A percentile compares a stretch with the other conserved stretches of the same genome.
phyloP scores from a whole-genome alignment of 2,797 vertebrate species.

The Pantherophis alleghaniensis region DNA sequence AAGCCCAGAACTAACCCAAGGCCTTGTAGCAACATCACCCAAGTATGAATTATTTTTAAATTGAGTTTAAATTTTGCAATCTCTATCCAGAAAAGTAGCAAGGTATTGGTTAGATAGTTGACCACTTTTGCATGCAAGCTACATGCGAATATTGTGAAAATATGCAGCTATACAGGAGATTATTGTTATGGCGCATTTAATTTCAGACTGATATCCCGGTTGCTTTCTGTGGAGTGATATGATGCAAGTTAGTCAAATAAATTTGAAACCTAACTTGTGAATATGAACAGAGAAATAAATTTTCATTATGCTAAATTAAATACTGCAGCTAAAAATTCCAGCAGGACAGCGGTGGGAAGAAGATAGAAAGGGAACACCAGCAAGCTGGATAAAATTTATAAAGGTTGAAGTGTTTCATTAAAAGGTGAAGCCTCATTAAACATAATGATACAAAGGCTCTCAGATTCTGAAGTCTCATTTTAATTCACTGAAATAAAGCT shows the following conservation, averaged over 20 bases:
- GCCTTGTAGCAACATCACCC: background rate
- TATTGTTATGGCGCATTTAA: background rate
- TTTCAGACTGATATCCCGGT: background rate
- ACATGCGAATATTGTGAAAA: background rate
- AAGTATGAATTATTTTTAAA: background rate
- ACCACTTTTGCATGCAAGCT: background rate
- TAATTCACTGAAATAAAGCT: slow-evolving; percentile 1
- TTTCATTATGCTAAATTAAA: background rate
- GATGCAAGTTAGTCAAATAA: background rate
- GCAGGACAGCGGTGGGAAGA: background rate
- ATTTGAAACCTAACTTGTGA: background rate
- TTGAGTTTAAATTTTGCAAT: background rate
- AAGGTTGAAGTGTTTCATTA: background rate
- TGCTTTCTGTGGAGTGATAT: background rate
- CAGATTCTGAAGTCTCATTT: background rate
- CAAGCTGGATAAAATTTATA: background rate
- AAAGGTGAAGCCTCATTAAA: background rate
- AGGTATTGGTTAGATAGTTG: background rate
- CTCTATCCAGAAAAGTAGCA: background rate
- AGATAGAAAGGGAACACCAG: background rate
- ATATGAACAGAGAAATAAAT: background rate
- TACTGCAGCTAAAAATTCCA: background rate
- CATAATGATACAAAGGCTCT: background rate
- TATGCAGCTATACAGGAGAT: background rate
- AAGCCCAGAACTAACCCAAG: background rate